Evolutionary conservation across 2,113 vertebrate genomes (phyloP), one percentile per base, ranked within the genome.

Genomic region (Pelecanoides urinatrix): DNA sequence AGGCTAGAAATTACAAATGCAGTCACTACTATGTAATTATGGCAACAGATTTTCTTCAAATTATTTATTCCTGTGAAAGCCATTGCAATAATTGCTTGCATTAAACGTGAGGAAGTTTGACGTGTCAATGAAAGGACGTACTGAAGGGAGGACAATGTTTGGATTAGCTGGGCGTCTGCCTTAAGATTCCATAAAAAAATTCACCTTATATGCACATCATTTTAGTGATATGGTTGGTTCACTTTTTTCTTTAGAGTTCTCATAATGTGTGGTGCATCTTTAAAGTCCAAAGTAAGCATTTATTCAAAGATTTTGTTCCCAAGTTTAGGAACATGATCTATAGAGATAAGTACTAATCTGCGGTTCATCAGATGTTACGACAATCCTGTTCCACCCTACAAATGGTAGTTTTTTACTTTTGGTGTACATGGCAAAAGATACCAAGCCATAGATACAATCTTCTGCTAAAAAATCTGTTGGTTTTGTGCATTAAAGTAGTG

Each of bases 41-140:
- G 18, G 32, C 42, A 65, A 32, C n/a, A n/a, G 21, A 25, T 63
- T 63, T 55, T 80, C 42, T 49, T 63, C 11, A 55, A 14, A 36
- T 55, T 16, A 15, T 29, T 62, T n/a, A 42, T n/a, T 62, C n/a
- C 5, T 32, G 11, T 49, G 58, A 78, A 58, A 76, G 42, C 6
- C 49, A 8, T 55, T 56, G 65, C 58, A 36, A 13, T 49, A 49
- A 42, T 36, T 58, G 14, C 55, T 59, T 72, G 47, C 56, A 23
- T 45, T 80, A 19, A 74, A 62, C 30, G 47, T 52, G 66, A 71
- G 75, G 42, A 58, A 40, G 45, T 62, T 90, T 14, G 9, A 34
- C 1, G 2, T 22, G 40, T 73, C 32, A 59, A 1, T 62, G 27
- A 25, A 50, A 71, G 65, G 55, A 10, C 6, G 1, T 0, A 1